Evolutionary conservation across 1,140 invertebrate species (phyloP).

Genomic region (Pectinophora gossypiella): DNA sequence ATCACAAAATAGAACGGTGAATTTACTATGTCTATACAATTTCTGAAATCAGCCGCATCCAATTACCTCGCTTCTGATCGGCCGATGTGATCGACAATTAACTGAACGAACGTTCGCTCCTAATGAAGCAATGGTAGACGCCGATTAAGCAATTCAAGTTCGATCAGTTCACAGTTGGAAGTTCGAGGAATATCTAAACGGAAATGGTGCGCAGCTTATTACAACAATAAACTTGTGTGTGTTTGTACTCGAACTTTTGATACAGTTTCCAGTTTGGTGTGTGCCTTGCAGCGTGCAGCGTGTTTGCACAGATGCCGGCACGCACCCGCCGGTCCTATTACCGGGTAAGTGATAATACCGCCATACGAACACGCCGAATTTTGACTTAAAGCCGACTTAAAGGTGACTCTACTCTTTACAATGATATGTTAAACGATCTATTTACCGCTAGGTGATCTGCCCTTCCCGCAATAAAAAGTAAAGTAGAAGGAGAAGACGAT

Average conservation of each 20-base stretch:
- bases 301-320: background rate
- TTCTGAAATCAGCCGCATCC: no score
- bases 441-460: background rate
- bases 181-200: no score
- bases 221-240: background rate
- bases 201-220: no score
- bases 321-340: slow-evolving; percentile 1
- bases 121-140: no score
- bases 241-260: slow-evolving; percentile 2
- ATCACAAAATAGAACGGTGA: no score
- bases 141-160: no score
- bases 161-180: no score
- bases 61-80: no score
- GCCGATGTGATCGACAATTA: no score
- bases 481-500: background rate
- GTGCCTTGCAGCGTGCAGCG: no score
- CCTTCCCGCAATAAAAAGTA: background rate
- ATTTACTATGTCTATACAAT: no score
- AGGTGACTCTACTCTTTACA: background rate
- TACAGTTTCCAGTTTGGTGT: slow-evolving; percentile 18
- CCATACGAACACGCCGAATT: background rate
- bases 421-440: background rate
- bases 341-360: background rate
- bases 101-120: no score
- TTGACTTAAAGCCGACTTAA: background rate